Base-by-base conservation (phyloP, 2,797 vertebrate species). In the Spheniscus humboldti region DNA sequence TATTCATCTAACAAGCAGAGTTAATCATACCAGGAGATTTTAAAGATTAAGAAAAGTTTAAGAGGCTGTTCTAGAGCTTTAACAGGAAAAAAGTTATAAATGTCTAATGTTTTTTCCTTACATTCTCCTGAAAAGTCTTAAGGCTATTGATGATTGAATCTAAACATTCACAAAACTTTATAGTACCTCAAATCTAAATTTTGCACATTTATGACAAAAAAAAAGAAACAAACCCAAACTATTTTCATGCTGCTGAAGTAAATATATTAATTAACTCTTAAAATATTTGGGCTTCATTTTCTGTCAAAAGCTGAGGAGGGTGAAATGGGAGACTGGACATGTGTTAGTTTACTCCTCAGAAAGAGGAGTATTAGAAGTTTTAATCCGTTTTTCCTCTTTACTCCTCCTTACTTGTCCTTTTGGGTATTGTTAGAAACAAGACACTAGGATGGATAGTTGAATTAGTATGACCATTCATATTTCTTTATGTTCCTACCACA, bases 1-100 rank as follows among this genome's bases (percentile, higher is more conserved):
- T 88, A 94, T 81, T 94, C 53, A 81, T 96, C 79, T 86, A 92
- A 91, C 41, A 78, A 80, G 33, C 24, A 88, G 22, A 78, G 74
- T 93, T 94, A 94, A 95, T 92, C 35, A 82, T 91, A 82, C 10
- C 15, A 72, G 53, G 10, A 55, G 69, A 94, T 88, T 66, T 91
- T 78, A 59, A 92, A 86, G 35, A 88, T 43, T 90, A 86, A 86
- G 25, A 66, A 92, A 81, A 3, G 10, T 28, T 90, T 75, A 78
- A 71, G 24, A 35, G 19, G 8, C 4, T 91, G 4, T 71, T 91
- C 13, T 79, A 73, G 20, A 33, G 5, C 7, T 85, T 71, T n/a
- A 78, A 41, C 6, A 30, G 18, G 18, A 39, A 72, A 81, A 84
- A 56, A 23, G 3, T 62, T 63, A n/a, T 56, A 73, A 39, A 83